Percentiles rank a stretch among this genome's conserved stretches.
Conservation (phyloP, 2,797 vertebrate genomes). For the Enteromius argenteus region DNA sequence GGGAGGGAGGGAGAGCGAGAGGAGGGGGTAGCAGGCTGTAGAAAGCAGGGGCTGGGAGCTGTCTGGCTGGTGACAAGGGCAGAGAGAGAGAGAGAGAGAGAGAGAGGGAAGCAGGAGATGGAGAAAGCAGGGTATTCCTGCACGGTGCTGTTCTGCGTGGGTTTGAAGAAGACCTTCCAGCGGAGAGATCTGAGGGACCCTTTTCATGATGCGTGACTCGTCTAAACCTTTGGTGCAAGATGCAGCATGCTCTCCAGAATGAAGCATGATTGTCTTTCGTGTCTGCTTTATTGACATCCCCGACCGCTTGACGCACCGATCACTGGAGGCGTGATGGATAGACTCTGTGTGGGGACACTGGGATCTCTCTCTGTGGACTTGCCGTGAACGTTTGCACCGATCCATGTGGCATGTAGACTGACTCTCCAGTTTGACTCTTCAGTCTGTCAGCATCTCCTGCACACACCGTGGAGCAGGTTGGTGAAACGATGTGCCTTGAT, state of each 20-base stretch:
- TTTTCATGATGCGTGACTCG: slow-evolving; percentile 33
- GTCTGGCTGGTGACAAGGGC: slow-evolving; percentile 67
- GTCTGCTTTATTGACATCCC: slow-evolving; percentile 58
- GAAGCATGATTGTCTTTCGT: slow-evolving; percentile 23
- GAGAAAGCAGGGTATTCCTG: slow-evolving; percentile 65
- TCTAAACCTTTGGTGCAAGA: slow-evolving; percentile 33
- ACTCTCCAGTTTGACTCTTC: slow-evolving; percentile 54
- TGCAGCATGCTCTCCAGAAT: slow-evolving; percentile 38
- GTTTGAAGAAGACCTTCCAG: slow-evolving; percentile 72
- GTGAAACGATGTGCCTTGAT: slow-evolving; percentile 66
- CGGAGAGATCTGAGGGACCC: slow-evolving; percentile 57
- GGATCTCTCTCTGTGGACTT: slow-evolving; percentile 64
- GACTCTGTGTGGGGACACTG: slow-evolving; percentile 61
- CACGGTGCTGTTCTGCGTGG: slow-evolving; percentile 67
- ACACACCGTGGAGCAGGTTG: slow-evolving; percentile 56
- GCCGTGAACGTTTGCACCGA: slow-evolving; percentile 63
- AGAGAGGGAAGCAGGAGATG: slow-evolving; percentile 55
- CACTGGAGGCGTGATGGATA: slow-evolving; percentile 70
- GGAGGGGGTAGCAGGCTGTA: slow-evolving; percentile 71
- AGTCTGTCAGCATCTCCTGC: slow-evolving; percentile 58
- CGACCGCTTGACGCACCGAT: slow-evolving; percentile 62
- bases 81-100: slow-evolving; percentile 54
- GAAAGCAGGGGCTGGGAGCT: slow-evolving; percentile 71
- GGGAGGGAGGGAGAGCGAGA: slow-evolving; percentile 44
- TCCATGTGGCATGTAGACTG: slow-evolving; percentile 62